Percentiles rank a stretch among this genome's conserved stretches.
Evolutionary conservation across 2,888 invertebrate species (phyloP).

Genomic region (Drosophila dives): DNA sequence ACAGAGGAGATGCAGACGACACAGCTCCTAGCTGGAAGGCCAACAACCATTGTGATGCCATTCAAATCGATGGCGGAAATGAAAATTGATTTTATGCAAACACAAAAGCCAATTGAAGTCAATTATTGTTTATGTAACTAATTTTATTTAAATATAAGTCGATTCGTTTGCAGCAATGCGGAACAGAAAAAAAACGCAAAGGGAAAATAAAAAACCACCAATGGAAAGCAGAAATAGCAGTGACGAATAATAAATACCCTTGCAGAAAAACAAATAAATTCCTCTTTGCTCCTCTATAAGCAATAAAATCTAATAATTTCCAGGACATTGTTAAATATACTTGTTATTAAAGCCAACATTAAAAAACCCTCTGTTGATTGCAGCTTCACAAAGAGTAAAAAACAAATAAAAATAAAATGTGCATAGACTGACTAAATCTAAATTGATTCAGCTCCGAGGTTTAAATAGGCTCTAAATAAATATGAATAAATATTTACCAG

Average conservation of each 20-base stretch:
- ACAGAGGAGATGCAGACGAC: constrained; percentile 28
- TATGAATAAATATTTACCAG: constrained; percentile 49
- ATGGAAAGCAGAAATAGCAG: background rate
- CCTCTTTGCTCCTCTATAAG: background rate
- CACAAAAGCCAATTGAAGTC: constrained; percentile 79
- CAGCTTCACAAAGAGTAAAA: constrained; percentile 2
- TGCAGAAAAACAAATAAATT: background rate
- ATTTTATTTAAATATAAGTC: constrained; percentile 79
- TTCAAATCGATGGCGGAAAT: constrained; percentile 63
- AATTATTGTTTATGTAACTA: constrained; percentile 80
- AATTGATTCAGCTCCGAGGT: background rate
- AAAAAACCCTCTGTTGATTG: constrained; percentile 17
- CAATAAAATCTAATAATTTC: background rate
- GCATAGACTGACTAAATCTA: background rate
- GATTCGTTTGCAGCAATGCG: constrained; percentile 43
- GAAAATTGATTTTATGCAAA: constrained; percentile 78
- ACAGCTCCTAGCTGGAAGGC: constrained; percentile 11
- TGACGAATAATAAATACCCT: constrained; percentile 16
- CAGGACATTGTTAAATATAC: background rate
- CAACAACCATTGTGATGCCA: constrained; percentile 47
- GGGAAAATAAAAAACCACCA: background rate
- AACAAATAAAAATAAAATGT: background rate
- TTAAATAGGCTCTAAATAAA: constrained; percentile 25
- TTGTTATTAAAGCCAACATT: background rate
- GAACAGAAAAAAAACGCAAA: constrained; percentile 5